Percentiles rank a stretch among this genome's conserved stretches.
Evolutionary conservation across 2,113 vertebrate species (phyloP).

Genomic region (Chaetorhynchus papuensis): DNA sequence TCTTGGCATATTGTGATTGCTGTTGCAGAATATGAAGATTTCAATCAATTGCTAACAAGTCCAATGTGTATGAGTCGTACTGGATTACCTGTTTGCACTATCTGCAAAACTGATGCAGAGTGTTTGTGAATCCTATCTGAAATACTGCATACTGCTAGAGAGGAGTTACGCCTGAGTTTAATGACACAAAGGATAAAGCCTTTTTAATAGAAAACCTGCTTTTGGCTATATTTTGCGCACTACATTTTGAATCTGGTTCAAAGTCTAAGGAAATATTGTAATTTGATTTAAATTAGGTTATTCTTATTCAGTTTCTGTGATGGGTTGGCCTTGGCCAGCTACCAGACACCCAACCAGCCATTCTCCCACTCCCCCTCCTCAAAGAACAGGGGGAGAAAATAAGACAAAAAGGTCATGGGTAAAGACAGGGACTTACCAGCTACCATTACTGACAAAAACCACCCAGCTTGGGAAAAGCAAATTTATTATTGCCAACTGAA

Average conservation of each 20-base stretch:
- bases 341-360: accelerated
- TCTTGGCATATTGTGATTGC: background rate
- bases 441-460: background rate
- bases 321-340: background rate
- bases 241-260: background rate
- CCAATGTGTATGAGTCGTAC: background rate
- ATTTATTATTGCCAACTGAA: background rate
- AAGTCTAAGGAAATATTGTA: background rate
- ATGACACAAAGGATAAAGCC: background rate
- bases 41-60: background rate
- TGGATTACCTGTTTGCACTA: background rate
- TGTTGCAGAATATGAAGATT: background rate
- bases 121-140: background rate
- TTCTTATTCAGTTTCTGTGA: background rate
- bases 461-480: accelerated
- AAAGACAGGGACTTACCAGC: background rate
- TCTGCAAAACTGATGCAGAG: background rate
- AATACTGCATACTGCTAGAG: background rate
- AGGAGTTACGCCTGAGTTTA: background rate
- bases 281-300: background rate
- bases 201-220: background rate
- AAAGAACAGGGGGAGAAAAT: background rate
- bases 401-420: background rate
- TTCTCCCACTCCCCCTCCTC: background rate
- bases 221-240: background rate